Percentiles rank a stretch among this genome's conserved stretches.
These are phyloP conservation scores for Apis mellifera DNA, from an alignment of 1,140 invertebrate species.

Conservation along the genomic window Amel_HAv3.1 CM009941.2:16085001-16085500, in stretches of 20 bases:
- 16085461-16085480: not conserved
- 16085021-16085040: slow-evolving; percentile 45
- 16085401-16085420: not conserved
- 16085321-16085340: not conserved
- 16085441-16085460: too few relatives aligned
- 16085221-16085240: slow-evolving; percentile 34
- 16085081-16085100: not conserved
- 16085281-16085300: not conserved
- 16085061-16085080: slow-evolving; percentile 25
- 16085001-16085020: slow-evolving; percentile 58
- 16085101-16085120: not conserved
- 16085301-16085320: not conserved
- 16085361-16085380: not conserved
- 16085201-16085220: slow-evolving; percentile 61
- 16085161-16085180: not conserved
- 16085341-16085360: not conserved
- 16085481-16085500: not conserved
- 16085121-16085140: not conserved
- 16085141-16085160: not conserved
- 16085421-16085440: not conserved
- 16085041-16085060: not conserved
- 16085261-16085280: not conserved
- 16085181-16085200: slow-evolving; percentile 23
- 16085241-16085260: too few relatives aligned
- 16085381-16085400: not conserved